A percentile compares a stretch with the other conserved stretches of the same genome.
phyloP scores from a whole-genome alignment of 2,113 vertebrate species.

The Lynx canadensis region DNA sequence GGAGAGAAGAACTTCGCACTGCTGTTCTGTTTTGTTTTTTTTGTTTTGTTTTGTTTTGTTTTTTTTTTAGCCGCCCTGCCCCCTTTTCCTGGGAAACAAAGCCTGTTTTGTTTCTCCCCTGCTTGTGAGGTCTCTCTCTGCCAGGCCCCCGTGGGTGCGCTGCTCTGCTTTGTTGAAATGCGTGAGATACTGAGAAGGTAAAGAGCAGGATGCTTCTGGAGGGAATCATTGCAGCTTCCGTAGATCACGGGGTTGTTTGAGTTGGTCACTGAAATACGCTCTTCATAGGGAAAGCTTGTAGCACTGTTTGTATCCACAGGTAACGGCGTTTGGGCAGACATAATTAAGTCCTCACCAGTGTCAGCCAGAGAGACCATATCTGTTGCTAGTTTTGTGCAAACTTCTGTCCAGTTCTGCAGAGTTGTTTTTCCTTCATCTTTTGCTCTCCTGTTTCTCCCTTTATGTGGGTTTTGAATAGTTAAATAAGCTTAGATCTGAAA shows the following conservation, averaged over 20 bases:
- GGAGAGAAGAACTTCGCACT: not conserved
- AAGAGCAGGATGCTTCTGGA: slow-evolving; percentile 73
- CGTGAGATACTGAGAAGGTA: slow-evolving; percentile 75
- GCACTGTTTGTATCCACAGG: not conserved
- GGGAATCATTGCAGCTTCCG: slow-evolving; percentile 39
- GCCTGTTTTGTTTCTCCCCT: slow-evolving; percentile 83
- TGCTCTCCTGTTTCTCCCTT: not conserved
- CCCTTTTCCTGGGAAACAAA: slow-evolving; percentile 83
- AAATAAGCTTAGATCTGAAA: not conserved
- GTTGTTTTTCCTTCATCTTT: not conserved
- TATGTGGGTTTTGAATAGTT: not conserved
- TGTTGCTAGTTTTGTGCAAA: not conserved
- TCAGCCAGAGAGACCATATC: not conserved
- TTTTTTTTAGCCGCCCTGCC: slow-evolving; percentile 52
- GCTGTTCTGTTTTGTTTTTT: not conserved
- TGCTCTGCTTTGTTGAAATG: slow-evolving; percentile 79
- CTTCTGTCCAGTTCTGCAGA: not conserved
- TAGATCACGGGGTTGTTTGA: slow-evolving; percentile 60
- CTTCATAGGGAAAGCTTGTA: not conserved
- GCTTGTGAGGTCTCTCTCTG: slow-evolving; percentile 87
- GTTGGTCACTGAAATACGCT: slow-evolving; percentile 39
- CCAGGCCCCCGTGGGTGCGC: slow-evolving; percentile 74
- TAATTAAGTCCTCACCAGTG: not conserved
- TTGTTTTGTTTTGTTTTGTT: not conserved
- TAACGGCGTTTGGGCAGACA: not conserved